These are phyloP conservation scores for Nematostella vectensis DNA, from an alignment of 92 coral and sea anemone genomes.

Conservation along the genomic window DNA sequence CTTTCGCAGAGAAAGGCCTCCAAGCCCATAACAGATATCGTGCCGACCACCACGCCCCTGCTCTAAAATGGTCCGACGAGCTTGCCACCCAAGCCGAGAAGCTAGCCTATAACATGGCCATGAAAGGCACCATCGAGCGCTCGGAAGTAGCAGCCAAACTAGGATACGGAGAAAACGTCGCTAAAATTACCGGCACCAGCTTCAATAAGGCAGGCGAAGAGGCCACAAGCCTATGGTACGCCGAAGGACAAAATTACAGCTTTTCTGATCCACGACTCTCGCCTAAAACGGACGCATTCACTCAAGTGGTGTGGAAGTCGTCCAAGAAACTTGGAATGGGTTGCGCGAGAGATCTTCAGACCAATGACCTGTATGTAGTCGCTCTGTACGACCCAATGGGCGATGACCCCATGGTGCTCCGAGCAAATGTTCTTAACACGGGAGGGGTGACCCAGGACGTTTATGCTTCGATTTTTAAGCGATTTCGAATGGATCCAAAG, in stretches of 20 bases:
- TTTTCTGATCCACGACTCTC: constrained; percentile 80
- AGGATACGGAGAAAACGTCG: constrained; percentile 90
- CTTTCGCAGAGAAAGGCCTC: constrained; percentile 86
- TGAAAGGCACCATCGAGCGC: constrained; percentile 69
- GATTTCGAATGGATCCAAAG: constrained; percentile 20
- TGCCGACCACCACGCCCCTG: constrained; percentile 56
- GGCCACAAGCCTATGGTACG: constrained; percentile 87
- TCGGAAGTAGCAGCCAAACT: constrained; percentile 44
- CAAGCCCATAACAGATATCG: constrained; percentile 81
- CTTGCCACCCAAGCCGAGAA: constrained; percentile 91
- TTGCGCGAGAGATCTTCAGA: constrained; percentile 82
- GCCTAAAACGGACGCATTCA: constrained; percentile 79
- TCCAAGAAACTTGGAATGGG: constrained; percentile 89
- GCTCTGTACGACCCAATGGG: constrained; percentile 88
- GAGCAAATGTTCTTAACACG: constrained; percentile 59
- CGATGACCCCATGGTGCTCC: constrained; percentile 47
- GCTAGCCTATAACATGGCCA: constrained; percentile 91
- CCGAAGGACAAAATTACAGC: constrained; percentile 72
- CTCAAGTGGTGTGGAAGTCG: constrained; percentile 81
- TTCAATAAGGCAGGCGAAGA: constrained; percentile 89
- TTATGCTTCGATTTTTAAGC: constrained; percentile 80
- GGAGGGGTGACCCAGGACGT: constrained; percentile 64
- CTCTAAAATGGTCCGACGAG: constrained; percentile 88
- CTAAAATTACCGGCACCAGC: constrained; percentile 62
- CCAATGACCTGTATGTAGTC: constrained; percentile 87